These are phyloP conservation scores for Autographa gamma DNA, from an alignment of 2,888 invertebrate genomes.

Conservation along the genomic window DNA sequence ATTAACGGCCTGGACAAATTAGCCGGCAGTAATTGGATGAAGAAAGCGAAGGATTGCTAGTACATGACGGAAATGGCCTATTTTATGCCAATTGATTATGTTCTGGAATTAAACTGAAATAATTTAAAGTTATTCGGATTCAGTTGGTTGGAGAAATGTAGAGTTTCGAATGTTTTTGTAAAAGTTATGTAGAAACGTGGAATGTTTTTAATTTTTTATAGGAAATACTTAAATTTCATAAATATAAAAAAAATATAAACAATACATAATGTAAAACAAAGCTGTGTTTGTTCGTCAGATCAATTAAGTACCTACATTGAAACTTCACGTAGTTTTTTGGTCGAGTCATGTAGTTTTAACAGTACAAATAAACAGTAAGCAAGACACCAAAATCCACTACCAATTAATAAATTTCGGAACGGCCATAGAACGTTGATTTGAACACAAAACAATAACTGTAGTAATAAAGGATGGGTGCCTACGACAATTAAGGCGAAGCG, in stretches of 20 bases:
- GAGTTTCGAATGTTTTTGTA: background rate
- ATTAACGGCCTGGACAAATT: constrained; percentile 47
- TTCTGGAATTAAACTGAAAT: background rate
- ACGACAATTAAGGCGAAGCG: constrained; percentile 20
- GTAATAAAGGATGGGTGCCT: constrained; percentile 8
- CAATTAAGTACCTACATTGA: no score
- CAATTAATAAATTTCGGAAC: background rate
- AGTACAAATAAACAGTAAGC: background rate
- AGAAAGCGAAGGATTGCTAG: constrained; percentile 26
- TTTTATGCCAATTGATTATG: constrained; percentile 16
- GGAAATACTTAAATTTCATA: no score
- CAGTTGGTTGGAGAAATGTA: background rate
- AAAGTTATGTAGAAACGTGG: background rate
- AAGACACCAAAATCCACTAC: background rate
- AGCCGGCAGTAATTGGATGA: constrained; percentile 48
- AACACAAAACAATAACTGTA: constrained; percentile 11
- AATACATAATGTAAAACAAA: no score
- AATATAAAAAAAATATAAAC: no score
- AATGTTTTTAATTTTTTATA: no score
- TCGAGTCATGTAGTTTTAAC: no score
- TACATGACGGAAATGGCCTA: constrained; percentile 14
- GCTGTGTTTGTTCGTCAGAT: no score
- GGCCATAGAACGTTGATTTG: background rate
- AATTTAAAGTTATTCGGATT: background rate
- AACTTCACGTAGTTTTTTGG: no score